These are phyloP conservation scores for Drosophila robusta DNA, from an alignment of 2,888 invertebrate species.

Conservation along the genomic window DNA sequence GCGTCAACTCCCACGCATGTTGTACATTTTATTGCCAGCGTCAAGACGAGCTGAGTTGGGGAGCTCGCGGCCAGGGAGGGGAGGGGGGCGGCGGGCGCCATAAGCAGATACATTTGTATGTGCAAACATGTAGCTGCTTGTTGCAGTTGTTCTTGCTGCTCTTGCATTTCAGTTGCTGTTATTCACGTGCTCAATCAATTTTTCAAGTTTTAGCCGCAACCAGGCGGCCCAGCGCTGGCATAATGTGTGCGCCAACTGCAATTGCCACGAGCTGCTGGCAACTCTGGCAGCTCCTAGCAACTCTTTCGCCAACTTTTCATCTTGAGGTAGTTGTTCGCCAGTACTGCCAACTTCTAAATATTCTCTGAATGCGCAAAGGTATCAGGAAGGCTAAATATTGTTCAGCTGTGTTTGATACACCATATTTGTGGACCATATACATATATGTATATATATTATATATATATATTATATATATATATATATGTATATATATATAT, in stretches of 20 bases:
- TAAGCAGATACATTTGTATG: conserved; percentile 75
- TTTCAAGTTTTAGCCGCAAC: conserved; percentile 68
- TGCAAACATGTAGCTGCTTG: conserved; percentile 58
- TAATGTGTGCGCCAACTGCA: conserved; percentile 28
- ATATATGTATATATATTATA: no score
- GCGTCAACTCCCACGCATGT: conserved; percentile 57
- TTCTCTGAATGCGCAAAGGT: no score
- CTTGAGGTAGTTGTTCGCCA: conserved; percentile 25
- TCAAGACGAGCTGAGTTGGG: conserved; percentile 26
- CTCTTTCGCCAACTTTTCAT: conserved; percentile 13
- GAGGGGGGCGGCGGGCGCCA: conserved; percentile 25
- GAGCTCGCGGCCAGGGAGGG: conserved; percentile 18
- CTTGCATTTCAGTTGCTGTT: conserved; percentile 71
- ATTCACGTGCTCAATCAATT: conserved; percentile 80
- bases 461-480: no score
- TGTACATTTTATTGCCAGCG: conserved; percentile 76
- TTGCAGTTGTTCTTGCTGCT: conserved; percentile 19
- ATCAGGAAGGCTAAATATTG: no score
- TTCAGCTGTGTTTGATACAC: no score
- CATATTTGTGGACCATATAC: no score
- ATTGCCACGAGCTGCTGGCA: not conserved
- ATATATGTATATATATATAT: no score
- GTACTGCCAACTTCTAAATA: not conserved
- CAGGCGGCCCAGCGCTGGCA: conserved; percentile 30
- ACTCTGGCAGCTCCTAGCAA: conserved; percentile 6